Conservation (phyloP, 2,797 vertebrate genomes). For the Amblyraja radiata region DNA sequence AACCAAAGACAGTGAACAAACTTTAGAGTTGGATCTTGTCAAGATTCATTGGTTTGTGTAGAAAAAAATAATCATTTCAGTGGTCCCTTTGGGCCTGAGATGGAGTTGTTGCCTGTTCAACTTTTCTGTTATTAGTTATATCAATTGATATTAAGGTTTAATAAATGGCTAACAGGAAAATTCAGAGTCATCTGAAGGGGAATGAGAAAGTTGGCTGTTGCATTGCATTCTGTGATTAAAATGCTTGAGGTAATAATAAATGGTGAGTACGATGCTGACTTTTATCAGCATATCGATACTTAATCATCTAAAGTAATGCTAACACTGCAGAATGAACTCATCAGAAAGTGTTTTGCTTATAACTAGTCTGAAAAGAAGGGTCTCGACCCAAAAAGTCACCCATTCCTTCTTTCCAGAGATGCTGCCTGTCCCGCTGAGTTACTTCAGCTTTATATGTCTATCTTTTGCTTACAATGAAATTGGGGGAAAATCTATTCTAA, state of each 20-base stretch:
- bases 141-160: background rate
- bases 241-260: background rate
- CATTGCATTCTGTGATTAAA: background rate
- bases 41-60: background rate
- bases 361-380: too few relatives aligned
- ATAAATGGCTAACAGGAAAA: background rate
- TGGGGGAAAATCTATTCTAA: background rate
- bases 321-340: background rate
- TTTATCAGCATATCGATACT: background rate
- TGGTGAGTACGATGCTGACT: background rate
- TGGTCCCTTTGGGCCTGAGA: background rate
- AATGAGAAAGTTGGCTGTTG: background rate
- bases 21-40: background rate
- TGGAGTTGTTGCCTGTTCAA: background rate
- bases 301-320: background rate
- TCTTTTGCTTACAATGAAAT: too few relatives aligned
- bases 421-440: too few relatives aligned
- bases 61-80: background rate
- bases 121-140: background rate
- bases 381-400: too few relatives aligned
- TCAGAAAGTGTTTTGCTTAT: background rate
- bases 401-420: too few relatives aligned
- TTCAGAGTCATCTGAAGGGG: background rate
- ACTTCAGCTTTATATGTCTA: too few relatives aligned
- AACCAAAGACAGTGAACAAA: background rate